These are phyloP conservation scores for Spicauda simplicius DNA, from an alignment of 2,888 invertebrate genomes.

Conservation along the genomic window DNA sequence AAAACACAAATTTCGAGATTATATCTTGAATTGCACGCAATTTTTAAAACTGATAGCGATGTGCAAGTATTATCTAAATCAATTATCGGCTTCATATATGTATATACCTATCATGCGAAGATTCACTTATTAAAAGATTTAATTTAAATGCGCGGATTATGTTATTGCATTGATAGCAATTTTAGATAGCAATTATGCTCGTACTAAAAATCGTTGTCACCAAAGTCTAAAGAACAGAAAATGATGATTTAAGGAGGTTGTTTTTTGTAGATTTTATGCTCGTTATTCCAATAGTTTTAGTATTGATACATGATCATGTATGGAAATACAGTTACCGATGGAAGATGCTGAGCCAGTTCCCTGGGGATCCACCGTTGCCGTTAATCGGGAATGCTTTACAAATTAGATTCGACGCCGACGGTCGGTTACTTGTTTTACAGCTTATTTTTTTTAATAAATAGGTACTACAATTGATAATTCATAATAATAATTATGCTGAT, in stretches of 20 bases:
- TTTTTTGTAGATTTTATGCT: slow-evolving; percentile 43
- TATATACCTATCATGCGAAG: no score
- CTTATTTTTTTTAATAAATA: not conserved
- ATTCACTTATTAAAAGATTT: no score
- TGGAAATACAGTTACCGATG: slow-evolving; percentile 45
- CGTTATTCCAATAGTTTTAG: slow-evolving; percentile 44
- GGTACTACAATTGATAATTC: no score
- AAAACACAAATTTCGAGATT: no score
- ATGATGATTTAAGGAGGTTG: slow-evolving; percentile 40
- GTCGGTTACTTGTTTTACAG: slow-evolving; percentile 46
- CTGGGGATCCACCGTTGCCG: slow-evolving; percentile 54
- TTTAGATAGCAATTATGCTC: no score
- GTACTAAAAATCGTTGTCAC: not conserved
- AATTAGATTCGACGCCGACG: slow-evolving; percentile 57
- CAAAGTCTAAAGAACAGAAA: not conserved
- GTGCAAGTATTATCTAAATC: no score
- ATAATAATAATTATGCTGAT: no score
- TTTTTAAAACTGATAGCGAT: no score
- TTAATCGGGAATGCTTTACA: slow-evolving; percentile 63
- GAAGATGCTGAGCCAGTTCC: slow-evolving; percentile 53
- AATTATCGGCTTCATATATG: no score
- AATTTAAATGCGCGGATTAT: no score
- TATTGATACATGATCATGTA: slow-evolving; percentile 43
- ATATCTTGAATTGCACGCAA: no score
- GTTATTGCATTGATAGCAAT: no score